These are phyloP conservation scores for Nyctalus aviator DNA, from an alignment of 2,797 vertebrate genomes.

Conservation along the genomic window DNA sequence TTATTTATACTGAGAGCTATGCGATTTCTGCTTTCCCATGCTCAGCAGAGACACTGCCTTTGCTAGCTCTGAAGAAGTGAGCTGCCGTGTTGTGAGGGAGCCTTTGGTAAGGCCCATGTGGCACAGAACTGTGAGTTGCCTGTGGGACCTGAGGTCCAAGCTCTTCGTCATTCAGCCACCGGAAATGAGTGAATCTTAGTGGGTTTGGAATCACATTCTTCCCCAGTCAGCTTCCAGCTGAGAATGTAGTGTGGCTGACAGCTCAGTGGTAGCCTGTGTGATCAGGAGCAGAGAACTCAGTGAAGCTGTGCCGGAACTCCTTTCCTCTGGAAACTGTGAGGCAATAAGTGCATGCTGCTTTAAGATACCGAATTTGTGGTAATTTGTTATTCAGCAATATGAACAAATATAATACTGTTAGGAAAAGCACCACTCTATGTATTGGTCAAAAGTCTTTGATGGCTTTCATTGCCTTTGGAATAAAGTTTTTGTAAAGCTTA, in stretches of 20 bases:
- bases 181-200: neutral
- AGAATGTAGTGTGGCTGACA: neutral
- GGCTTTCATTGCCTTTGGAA: slow-evolving; percentile 29
- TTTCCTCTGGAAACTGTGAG: neutral
- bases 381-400: neutral
- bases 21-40: neutral
- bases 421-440: neutral
- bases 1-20: neutral
- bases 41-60: neutral
- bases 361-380: neutral
- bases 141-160: neutral
- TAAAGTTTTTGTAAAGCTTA: neutral
- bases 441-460: neutral
- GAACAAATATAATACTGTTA: neutral
- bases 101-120: neutral
- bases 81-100: neutral
- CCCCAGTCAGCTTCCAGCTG: neutral
- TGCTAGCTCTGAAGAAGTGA: slow-evolving; percentile 5
- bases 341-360: neutral
- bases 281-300: neutral
- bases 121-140: neutral
- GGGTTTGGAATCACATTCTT: neutral
- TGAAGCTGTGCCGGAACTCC: neutral
- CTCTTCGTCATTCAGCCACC: neutral
- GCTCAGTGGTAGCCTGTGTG: neutral